Evolutionary conservation across 2,888 invertebrate genomes (phyloP).

Genomic region (Caenorhabditis becei): DNA sequence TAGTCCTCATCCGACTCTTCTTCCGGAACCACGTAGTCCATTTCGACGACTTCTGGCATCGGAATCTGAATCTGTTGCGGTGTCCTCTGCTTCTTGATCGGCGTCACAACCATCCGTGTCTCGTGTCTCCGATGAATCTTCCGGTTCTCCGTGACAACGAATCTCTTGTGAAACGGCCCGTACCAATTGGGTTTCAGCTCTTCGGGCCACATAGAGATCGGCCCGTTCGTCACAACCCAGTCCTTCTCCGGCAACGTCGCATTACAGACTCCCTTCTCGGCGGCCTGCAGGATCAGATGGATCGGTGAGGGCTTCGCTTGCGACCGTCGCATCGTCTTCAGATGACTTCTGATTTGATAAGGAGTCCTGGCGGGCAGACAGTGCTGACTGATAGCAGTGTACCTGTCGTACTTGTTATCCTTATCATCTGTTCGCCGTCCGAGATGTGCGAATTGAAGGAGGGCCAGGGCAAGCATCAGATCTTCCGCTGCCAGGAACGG

Average conservation of each 20-base stretch:
- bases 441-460: conserved; percentile 52
- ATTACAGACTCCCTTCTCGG: conserved; percentile 44
- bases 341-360: conserved; percentile 37
- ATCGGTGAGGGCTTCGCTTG: conserved; percentile 20
- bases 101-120: conserved; percentile 20
- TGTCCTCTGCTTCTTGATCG: conserved; percentile 1
- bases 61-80: background rate
- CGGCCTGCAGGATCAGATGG: conserved; percentile 51
- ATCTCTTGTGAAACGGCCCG: conserved; percentile 11
- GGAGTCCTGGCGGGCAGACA: conserved; percentile 42
- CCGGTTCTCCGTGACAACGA: conserved; percentile 15
- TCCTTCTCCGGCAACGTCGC: conserved; percentile 6
- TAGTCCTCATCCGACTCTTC: conserved; percentile 7
- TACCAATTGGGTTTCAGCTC: conserved; percentile 48
- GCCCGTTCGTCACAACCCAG: background rate
- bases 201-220: conserved; percentile 33
- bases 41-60: too few relatives aligned
- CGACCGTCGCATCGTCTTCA: conserved; percentile 43
- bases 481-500: conserved; percentile 40
- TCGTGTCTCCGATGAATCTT: conserved; percentile 12
- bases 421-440: conserved; percentile 40
- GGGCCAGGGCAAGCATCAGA: conserved; percentile 40
- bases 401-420: too few relatives aligned
- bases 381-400: conserved; percentile 35
- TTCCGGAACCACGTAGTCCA: too few relatives aligned